A percentile compares a stretch with the other conserved stretches of the same genome.
These are phyloP conservation scores for Hydrochoerus hydrochaeris DNA, from an alignment of 2,113 vertebrate species.

Conservation along the genomic window DNA sequence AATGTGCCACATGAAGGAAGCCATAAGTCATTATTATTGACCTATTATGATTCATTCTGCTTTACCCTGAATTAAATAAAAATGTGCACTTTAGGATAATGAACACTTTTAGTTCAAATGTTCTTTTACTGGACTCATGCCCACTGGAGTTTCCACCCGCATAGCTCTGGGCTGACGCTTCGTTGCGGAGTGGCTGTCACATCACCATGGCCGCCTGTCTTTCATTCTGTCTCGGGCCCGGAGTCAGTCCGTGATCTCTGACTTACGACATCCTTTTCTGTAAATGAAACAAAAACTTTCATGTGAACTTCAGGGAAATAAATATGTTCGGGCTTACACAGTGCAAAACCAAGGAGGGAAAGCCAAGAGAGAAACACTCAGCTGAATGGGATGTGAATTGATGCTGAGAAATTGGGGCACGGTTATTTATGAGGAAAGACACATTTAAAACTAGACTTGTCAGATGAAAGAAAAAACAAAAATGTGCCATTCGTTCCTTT, in stretches of 20 bases:
- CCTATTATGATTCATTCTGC: slow-evolving; percentile 87
- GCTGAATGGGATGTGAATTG: background rate
- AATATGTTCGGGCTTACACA: background rate
- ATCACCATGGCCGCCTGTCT: slow-evolving; percentile 24
- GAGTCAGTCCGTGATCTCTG: slow-evolving; percentile 48
- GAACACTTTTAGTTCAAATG: slow-evolving; percentile 83
- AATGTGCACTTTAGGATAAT: slow-evolving; percentile 86
- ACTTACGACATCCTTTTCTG: slow-evolving; percentile 7
- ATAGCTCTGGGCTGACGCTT: slow-evolving; percentile 31
- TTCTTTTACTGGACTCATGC: slow-evolving; percentile 79
- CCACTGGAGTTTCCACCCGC: slow-evolving; percentile 52
- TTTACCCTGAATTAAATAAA: slow-evolving; percentile 89
- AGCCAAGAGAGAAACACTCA: background rate
- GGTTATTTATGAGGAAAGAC: background rate
- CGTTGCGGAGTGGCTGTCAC: background rate
- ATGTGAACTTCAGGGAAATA: background rate
- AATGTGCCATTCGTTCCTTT: background rate
- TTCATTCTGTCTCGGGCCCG: slow-evolving; percentile 54
- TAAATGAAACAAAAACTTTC: slow-evolving; percentile 37
- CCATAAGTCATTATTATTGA: slow-evolving; percentile 89
- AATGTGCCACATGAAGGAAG: slow-evolving; percentile 89
- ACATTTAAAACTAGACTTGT: slow-evolving; percentile 1
- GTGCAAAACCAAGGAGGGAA: background rate
- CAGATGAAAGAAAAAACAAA: slow-evolving; percentile 41
- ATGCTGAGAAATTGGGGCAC: background rate